phyloP scores from a whole-genome alignment of 2,113 vertebrate genomes.

The Notiomystis cincta region DNA sequence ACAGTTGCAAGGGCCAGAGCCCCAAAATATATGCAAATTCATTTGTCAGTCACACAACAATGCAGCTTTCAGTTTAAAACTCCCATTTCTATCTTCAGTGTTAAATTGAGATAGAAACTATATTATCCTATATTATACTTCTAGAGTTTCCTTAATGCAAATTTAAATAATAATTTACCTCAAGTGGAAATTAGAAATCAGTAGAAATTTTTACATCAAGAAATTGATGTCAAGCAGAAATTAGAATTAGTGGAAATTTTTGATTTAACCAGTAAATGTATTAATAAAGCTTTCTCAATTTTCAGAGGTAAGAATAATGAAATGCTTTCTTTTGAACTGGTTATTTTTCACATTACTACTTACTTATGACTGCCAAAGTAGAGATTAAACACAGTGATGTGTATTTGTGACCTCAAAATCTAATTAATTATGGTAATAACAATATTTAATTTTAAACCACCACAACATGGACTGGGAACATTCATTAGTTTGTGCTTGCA shows the following conservation, averaged over 20 bases:
- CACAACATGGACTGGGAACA: neutral
- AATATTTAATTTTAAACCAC: neutral
- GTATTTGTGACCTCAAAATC: neutral
- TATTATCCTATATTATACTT: neutral
- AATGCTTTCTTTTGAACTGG: neutral
- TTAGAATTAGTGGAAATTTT: neutral
- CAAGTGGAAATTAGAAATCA: neutral
- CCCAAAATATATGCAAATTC: neutral
- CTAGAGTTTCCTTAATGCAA: neutral
- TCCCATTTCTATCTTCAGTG: neutral
- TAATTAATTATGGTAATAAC: neutral
- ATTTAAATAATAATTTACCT: neutral
- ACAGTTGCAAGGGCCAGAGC: neutral
- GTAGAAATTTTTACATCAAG: neutral
- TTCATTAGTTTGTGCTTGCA: neutral
- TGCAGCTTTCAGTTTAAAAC: neutral
- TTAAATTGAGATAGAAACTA: neutral
- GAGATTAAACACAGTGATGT: neutral
- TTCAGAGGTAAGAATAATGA: neutral
- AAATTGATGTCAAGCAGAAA: neutral
- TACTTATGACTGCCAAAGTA: neutral
- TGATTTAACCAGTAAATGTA: neutral
- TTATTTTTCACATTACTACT: neutral
- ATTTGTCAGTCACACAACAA: neutral
- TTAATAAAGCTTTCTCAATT: neutral